Evolutionary conservation across 2,113 vertebrate genomes (phyloP).

Genomic region (Indri indri): DNA sequence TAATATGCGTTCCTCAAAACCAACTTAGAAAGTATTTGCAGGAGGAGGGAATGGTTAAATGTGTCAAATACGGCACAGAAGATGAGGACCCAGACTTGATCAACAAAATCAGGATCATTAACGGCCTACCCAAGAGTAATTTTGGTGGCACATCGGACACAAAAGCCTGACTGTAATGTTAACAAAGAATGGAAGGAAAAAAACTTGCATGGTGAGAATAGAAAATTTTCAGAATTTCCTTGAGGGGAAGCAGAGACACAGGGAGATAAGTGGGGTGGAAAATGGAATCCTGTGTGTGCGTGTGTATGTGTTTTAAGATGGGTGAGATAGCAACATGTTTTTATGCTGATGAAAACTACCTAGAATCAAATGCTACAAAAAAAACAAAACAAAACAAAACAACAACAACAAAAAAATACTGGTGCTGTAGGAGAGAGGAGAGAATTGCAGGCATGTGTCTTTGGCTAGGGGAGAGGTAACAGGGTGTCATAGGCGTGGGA

Average conservation of each 20-base stretch:
- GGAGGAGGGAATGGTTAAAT: neutral
- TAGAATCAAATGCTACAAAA: neutral
- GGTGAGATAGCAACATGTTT: neutral
- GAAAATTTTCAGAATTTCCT: neutral
- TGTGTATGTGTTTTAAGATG: neutral
- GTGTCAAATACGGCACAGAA: neutral
- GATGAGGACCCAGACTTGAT: neutral
- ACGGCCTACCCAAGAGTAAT: neutral
- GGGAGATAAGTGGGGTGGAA: neutral
- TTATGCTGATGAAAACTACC: neutral
- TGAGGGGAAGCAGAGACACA: neutral
- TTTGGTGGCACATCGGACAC: neutral
- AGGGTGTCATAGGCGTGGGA: too few species aligned
- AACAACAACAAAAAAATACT: neutral
- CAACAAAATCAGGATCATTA: neutral
- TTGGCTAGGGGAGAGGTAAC: neutral
- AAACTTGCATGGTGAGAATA: rapidly evolving
- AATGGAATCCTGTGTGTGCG: neutral
- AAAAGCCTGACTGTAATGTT: neutral
- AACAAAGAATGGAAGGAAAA: neutral
- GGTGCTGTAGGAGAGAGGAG: neutral
- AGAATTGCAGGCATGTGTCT: neutral
- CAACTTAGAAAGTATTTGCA: neutral
- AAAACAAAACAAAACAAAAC: neutral
- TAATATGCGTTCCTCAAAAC: neutral